phyloP scores from a whole-genome alignment of 2,113 vertebrate genomes.

The Sylvia atricapilla region DNA sequence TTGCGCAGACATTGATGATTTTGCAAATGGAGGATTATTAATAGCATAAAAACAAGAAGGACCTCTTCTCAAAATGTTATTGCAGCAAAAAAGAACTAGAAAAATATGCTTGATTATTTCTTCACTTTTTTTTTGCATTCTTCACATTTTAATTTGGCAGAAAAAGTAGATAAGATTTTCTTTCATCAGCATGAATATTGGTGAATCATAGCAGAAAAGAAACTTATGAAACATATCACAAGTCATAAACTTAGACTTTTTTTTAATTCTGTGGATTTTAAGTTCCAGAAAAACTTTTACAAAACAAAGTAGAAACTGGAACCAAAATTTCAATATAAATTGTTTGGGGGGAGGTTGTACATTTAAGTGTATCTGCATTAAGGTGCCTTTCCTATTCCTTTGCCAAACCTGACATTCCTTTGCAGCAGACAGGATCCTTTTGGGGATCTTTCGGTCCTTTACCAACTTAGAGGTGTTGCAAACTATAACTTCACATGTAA shows the following conservation, averaged over 20 bases:
- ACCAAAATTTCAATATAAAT: not conserved
- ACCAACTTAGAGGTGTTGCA: not conserved
- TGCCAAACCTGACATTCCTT: not conserved
- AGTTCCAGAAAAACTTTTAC: not conserved
- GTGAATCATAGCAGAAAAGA: conserved; percentile 27
- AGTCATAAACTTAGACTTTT: not conserved
- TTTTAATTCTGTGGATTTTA: not conserved
- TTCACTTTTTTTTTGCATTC: conserved; percentile 40
- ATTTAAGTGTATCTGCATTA: not conserved
- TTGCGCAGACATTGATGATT: conserved; percentile 60
- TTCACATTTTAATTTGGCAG: conserved; percentile 57
- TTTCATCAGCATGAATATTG: conserved; percentile 52
- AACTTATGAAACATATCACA: not conserved
- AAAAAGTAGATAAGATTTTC: conserved; percentile 57
- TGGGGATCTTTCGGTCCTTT: not conserved
- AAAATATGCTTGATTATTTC: conserved; percentile 63
- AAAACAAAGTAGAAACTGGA: not conserved
- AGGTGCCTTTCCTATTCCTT: not conserved
- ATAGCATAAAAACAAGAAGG: conserved; percentile 51
- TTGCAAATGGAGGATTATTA: conserved; percentile 64
- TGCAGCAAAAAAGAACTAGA: conserved; percentile 50
- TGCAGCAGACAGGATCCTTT: not conserved
- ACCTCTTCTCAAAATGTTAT: conserved; percentile 51
- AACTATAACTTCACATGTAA: too few species aligned
- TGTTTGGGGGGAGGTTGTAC: not conserved